Percentiles rank a stretch among this genome's conserved stretches.
phyloP scores from a whole-genome alignment of 2,113 vertebrate species.

The Onychorhynchus coronatus region DNA sequence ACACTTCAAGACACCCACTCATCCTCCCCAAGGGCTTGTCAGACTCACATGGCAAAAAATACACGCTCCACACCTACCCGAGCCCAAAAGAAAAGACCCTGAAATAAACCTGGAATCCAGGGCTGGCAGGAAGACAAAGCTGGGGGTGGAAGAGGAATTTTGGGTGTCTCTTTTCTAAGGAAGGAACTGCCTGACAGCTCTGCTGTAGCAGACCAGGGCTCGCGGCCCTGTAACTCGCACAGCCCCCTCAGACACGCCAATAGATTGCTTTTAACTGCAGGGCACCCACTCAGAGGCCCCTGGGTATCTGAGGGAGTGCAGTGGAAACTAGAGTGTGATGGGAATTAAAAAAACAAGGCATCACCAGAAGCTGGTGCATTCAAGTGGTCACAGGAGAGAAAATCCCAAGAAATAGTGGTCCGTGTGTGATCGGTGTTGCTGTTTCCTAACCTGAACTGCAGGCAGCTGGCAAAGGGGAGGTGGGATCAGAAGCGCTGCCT shows the following conservation, averaged over 20 bases:
- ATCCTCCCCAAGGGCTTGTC: slow-evolving; percentile 60
- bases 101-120: slow-evolving; percentile 64
- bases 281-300: neutral
- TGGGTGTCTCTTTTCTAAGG: slow-evolving; percentile 30
- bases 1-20: slow-evolving; percentile 49
- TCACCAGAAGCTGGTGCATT: neutral
- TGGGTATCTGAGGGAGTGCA: neutral
- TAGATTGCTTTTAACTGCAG: slow-evolving; percentile 43
- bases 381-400: neutral
- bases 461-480: neutral
- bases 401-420: neutral
- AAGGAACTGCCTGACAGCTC: slow-evolving; percentile 41
- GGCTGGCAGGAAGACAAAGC: slow-evolving; percentile 54
- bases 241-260: neutral
- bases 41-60: slow-evolving; percentile 64
- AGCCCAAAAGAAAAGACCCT: slow-evolving; percentile 56
- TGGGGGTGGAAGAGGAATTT: slow-evolving; percentile 37
- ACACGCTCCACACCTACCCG: slow-evolving; percentile 30
- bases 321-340: neutral
- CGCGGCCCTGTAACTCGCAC: neutral
- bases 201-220: neutral
- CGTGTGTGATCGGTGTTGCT: rapidly evolving
- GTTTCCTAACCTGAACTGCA: neutral
- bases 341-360: neutral
- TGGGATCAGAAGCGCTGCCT: neutral